Evolutionary conservation across 2,113 vertebrate species (phyloP).

Genomic region (Probosciger aterrimus): DNA sequence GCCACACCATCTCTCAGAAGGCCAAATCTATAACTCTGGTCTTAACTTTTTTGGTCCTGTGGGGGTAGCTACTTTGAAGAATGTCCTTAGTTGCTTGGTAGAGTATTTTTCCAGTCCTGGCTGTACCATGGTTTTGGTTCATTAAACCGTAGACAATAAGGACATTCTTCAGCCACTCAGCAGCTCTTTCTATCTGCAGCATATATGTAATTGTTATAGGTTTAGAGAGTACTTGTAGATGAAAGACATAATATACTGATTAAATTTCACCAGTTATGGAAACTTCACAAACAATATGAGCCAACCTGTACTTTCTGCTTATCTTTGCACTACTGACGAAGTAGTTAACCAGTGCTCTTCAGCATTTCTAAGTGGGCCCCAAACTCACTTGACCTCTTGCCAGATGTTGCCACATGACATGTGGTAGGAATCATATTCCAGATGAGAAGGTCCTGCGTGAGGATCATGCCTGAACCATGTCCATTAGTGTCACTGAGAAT

Average conservation of each 20-base stretch:
- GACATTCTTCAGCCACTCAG: neutral
- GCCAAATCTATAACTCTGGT: neutral
- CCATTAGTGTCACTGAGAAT: neutral
- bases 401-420: fast-evolving
- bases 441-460: neutral
- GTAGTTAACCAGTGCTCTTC: neutral
- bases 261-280: neutral
- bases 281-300: neutral
- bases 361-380: neutral
- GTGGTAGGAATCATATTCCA: neutral
- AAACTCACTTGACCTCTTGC: neutral
- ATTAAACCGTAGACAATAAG: neutral
- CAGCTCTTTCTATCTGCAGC: neutral
- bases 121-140: neutral
- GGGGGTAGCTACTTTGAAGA: neutral
- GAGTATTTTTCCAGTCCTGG: neutral
- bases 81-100: neutral
- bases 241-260: neutral
- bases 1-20: neutral
- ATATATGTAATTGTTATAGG: neutral
- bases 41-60: neutral
- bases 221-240: neutral
- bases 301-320: neutral
- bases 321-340: neutral
- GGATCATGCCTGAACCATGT: neutral